phyloP scores from a whole-genome alignment of 2,888 invertebrate species.

The Athalia cordata region DNA sequence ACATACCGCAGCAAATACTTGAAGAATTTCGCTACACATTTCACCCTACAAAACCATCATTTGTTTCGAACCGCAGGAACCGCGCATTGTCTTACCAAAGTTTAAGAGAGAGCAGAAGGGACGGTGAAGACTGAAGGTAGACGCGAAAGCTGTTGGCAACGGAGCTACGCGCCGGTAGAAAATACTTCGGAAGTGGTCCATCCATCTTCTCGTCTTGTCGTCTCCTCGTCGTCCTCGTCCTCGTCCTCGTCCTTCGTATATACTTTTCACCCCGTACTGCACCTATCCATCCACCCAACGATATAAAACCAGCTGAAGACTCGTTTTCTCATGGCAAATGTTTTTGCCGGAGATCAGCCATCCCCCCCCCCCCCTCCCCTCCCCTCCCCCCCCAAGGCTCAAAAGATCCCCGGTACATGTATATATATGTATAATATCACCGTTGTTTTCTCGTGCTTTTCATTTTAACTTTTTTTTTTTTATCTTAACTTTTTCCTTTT shows the following conservation, averaged over 20 bases:
- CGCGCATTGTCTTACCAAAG: too few species aligned
- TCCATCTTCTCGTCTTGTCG: conserved; percentile 32
- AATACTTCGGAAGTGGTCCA: conserved; percentile 39
- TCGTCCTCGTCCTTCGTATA: not conserved
- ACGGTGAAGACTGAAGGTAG: not conserved
- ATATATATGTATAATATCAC: too few species aligned
- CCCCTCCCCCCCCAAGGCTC: conserved; percentile 7
- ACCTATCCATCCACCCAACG: not conserved
- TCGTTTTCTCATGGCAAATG: conserved; percentile 27
- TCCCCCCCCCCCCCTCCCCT: not conserved
- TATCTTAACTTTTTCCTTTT: not conserved
- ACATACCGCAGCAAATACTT: too few species aligned
- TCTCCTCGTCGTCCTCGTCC: conserved; percentile 6
- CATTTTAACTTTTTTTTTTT: not conserved
- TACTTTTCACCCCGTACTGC: not conserved
- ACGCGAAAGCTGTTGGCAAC: not conserved
- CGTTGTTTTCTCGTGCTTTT: not conserved
- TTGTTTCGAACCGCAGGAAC: too few species aligned
- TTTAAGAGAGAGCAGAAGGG: not conserved
- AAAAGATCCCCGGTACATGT: too few species aligned
- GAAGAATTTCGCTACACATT: too few species aligned
- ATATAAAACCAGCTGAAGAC: not conserved
- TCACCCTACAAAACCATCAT: too few species aligned
- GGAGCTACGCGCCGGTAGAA: not conserved
- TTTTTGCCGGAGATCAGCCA: conserved; percentile 2